A percentile compares a stretch with the other conserved stretches of the same genome.
Evolutionary conservation across 2,113 vertebrate genomes (phyloP).

Genomic region (Pseudorasbora parva): DNA sequence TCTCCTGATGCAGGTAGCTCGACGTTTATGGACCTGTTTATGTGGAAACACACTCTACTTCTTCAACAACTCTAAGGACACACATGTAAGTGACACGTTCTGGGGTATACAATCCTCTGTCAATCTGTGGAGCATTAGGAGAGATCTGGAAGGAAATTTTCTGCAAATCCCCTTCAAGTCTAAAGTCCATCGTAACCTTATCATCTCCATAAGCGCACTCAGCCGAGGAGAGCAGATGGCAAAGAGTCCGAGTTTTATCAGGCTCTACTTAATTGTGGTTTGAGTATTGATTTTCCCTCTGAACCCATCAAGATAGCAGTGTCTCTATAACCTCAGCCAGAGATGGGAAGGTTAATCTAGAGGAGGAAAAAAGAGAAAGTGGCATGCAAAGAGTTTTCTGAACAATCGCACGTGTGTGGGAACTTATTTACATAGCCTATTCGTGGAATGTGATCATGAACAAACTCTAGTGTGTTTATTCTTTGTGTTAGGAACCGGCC

Average conservation of each 20-base stretch:
- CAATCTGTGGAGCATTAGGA: constrained; percentile 6
- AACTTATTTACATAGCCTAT: background rate
- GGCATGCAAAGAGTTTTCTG: background rate
- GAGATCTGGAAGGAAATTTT: background rate
- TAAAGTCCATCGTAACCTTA: background rate
- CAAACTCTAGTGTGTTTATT: background rate
- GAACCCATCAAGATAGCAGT: background rate
- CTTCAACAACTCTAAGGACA: constrained; percentile 79
- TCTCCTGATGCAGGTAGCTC: constrained; percentile 75
- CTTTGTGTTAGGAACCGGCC: no score
- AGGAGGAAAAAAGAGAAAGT: background rate
- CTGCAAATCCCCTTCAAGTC: background rate
- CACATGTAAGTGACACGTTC: constrained; percentile 72
- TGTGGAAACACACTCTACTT: constrained; percentile 83
- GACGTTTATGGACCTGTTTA: constrained; percentile 83
- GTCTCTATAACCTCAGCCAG: background rate
- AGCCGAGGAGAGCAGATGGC: constrained; percentile 13
- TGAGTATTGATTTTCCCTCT: constrained; percentile 7
- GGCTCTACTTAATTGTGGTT: background rate
- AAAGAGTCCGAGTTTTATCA: constrained; percentile 15
- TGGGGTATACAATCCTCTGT: background rate
- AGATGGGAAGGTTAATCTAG: background rate
- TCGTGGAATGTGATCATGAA: background rate
- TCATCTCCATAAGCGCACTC: background rate
- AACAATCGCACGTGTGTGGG: background rate